Conservation (phyloP, 2,888 invertebrate genomes). For the Fabriciana adippe region DNA sequence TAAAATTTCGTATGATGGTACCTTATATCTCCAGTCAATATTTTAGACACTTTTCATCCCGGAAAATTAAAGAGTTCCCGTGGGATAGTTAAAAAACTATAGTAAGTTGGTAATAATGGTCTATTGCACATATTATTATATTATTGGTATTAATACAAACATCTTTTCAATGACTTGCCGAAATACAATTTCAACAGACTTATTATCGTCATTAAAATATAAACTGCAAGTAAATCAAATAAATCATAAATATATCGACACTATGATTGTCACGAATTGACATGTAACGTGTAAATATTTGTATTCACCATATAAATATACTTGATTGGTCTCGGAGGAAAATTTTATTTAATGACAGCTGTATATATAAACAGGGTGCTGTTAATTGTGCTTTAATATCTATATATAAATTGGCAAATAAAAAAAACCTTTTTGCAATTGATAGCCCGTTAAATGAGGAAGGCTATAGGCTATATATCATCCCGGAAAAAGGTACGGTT, state of each 20-base stretch:
- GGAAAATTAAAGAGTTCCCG: too few species aligned
- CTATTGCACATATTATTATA: too few species aligned
- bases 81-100: too few species aligned
- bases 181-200: neutral
- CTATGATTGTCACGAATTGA: neutral
- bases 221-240: neutral
- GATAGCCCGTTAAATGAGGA: too few species aligned
- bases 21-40: too few species aligned
- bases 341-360: conserved; percentile 28
- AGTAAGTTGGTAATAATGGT: too few species aligned
- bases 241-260: conserved; percentile 1
- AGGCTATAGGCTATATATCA: too few species aligned
- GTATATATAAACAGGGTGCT: conserved; percentile 2
- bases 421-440: neutral
- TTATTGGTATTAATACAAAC: too few species aligned
- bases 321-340: conserved; percentile 21
- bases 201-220: neutral
- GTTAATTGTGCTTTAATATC: neutral
- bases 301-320: conserved; percentile 20
- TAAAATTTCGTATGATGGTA: too few species aligned
- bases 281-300: conserved; percentile 19
- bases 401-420: neutral
- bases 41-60: too few species aligned
- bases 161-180: too few species aligned
- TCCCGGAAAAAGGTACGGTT: too few species aligned